phyloP scores from a whole-genome alignment of 1,140 invertebrate species.

The Rhizoglyphus robini region DNA sequence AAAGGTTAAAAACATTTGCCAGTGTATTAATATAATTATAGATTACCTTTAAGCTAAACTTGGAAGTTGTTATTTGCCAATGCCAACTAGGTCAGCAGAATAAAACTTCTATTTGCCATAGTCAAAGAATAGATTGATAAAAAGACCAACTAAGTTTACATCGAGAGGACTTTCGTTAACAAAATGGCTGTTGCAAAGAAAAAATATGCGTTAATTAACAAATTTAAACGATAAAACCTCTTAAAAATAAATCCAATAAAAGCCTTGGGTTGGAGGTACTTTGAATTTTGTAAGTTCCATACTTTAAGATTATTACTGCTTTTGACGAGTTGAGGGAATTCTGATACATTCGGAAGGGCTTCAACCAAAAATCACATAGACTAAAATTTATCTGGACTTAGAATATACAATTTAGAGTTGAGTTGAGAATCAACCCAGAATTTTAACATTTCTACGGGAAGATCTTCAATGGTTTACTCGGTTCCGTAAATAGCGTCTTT shows the following conservation, averaged over 20 bases:
- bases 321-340: background rate
- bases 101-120: conserved; percentile 3
- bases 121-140: conserved; percentile 2
- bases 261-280: background rate
- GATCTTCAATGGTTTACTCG: background rate
- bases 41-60: background rate
- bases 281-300: background rate
- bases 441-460: background rate
- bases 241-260: background rate
- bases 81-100: background rate
- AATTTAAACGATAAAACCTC: background rate
- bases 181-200: background rate
- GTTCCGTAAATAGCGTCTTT: background rate
- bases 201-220: background rate
- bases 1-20: background rate
- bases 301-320: background rate
- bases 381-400: background rate
- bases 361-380: conserved; percentile 2
- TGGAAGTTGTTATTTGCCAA: background rate
- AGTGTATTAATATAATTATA: background rate
- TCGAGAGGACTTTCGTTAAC: background rate
- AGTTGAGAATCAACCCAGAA: background rate
- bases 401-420: background rate
- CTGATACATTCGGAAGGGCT: background rate
- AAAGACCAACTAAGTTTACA: background rate